Conservation (phyloP, 2,113 vertebrate genomes). For the Galbula dea region DNA sequence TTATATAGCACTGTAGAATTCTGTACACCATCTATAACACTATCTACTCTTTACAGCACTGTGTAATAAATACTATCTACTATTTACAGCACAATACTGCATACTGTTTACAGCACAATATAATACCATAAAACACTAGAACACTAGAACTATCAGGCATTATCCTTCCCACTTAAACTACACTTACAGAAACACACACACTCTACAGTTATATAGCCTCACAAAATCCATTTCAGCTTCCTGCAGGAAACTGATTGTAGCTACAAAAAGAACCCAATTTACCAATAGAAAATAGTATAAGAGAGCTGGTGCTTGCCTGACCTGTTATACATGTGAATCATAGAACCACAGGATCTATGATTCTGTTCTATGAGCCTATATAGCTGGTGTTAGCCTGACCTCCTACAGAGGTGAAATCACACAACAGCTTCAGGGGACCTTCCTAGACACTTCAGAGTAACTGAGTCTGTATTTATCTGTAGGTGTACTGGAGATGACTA, state of each 20-base stretch:
- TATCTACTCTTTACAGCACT: too few species aligned
- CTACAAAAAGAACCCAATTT: background rate
- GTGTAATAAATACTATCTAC: too few species aligned
- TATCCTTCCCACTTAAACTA: background rate
- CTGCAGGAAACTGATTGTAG: background rate
- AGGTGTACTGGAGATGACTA: conserved; percentile 81
- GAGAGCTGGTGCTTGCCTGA: background rate
- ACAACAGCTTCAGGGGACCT: background rate
- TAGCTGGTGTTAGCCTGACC: background rate
- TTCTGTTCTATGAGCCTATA: too few species aligned
- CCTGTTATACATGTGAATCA: background rate
- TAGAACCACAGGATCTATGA: too few species aligned
- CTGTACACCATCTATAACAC: background rate
- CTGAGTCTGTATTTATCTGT: background rate
- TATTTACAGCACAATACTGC: too few species aligned
- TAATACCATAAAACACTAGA: too few species aligned
- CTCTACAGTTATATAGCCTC: background rate
- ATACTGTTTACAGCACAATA: too few species aligned
- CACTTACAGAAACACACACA: background rate
- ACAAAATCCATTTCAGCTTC: background rate
- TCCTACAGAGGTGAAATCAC: background rate
- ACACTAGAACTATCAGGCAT: too few species aligned
- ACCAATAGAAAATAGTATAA: background rate
- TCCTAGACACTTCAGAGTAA: background rate
- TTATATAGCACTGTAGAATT: background rate